Base-by-base conservation (phyloP, 2,888 invertebrate species). In the Podabrus alpinus region DNA sequence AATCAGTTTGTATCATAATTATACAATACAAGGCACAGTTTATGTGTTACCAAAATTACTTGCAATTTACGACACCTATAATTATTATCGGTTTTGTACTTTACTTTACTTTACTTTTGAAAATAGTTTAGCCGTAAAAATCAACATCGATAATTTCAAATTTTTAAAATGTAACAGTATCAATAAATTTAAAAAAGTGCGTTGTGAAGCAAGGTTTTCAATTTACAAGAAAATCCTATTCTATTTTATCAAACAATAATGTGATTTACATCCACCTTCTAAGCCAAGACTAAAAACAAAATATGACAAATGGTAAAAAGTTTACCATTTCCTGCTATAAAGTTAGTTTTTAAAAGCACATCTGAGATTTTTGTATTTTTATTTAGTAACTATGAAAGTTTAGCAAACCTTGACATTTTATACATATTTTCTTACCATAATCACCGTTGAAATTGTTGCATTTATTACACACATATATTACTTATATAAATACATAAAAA, bases 291-390 rank as follows among this genome's bases (percentile, higher is more conserved):
- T 74, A 72, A 79, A 73, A 73, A 76, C 21, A 21, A 76, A 78
- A 79, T 70, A 78, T 79, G 79, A 79, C 79, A 79, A 79, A 79
- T 78, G 79, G 77, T 67, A 72, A 73, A 73, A 71, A 75, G 79
- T 79, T 77, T 74, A 76, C 66, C 77, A 75, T 59, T 73, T 79
- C 77, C 79, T 76, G 71, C 74, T 75, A 78, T 75, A 75, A 78
- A 78, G 77, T 79, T 77, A 76, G 66, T 68, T 68, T 78, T 77
- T 75, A 74, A 79, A 79, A 78, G 77, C 73, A 74, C 78, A 77
- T 79, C 78, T 79, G 78, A 73, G 77, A 77, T 76, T 78, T 79
- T 76, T 76, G 73, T 73, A 72, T 76, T 79, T 78, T 77, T 73
- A 76, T 75, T 74, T 74, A 74, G 67, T 69, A 78, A 78, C 76